Conservation (phyloP, 2,113 vertebrate genomes). For the Tupaia chinensis region DNA sequence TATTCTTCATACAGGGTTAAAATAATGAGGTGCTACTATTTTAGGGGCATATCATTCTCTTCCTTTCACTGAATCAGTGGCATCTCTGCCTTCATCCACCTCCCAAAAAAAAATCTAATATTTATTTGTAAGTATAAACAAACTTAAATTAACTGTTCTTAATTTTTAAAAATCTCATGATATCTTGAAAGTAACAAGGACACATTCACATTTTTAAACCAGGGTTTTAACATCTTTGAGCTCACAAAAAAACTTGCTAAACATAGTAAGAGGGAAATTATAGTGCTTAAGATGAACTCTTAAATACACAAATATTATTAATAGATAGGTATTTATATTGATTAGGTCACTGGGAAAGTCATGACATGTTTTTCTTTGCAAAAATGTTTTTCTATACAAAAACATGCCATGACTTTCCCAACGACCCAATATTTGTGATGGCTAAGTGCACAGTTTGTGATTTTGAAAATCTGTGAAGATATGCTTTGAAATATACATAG, state of each 20-base stretch:
- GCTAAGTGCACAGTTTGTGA: background rate
- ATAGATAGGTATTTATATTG: too few relatives aligned
- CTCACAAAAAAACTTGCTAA: constrained; percentile 48
- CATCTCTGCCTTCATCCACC: background rate
- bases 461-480: constrained; percentile 4
- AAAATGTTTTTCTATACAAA: too few relatives aligned
- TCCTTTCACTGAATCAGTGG: background rate
- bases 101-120: background rate
- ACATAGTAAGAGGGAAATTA: background rate
- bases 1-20: background rate
- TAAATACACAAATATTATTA: background rate
- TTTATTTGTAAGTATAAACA: background rate
- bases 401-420: too few relatives aligned
- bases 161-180: background rate
- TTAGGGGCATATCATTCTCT: background rate
- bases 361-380: too few relatives aligned
- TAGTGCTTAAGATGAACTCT: constrained; percentile 35
- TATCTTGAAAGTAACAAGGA: background rate
- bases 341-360: too few relatives aligned
- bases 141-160: background rate
- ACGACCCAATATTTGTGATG: background rate
- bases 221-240: background rate
- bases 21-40: background rate
- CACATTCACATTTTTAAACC: background rate
- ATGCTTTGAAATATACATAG: background rate